These are phyloP conservation scores for Telmatochromis sp. DNA, from an alignment of 2,113 vertebrate genomes.

Conservation along the genomic window DNA sequence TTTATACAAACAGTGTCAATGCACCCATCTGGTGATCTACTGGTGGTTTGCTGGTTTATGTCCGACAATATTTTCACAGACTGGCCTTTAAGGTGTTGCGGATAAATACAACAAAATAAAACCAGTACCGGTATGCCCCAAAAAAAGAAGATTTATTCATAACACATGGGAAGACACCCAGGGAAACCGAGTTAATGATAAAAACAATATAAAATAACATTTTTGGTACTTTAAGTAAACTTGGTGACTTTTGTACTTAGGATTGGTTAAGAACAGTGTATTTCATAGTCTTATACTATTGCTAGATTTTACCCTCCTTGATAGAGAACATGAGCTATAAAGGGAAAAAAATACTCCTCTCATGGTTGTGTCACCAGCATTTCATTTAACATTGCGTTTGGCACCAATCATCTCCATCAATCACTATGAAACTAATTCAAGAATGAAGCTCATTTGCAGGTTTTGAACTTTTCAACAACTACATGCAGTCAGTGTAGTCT, in stretches of 20 bases:
- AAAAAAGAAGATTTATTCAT: not conserved
- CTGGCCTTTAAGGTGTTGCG: not conserved
- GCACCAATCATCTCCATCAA: not conserved
- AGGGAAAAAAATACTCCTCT: not conserved
- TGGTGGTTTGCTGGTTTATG: not conserved
- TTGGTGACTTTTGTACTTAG: fast-evolving
- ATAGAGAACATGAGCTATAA: not conserved
- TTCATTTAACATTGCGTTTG: not conserved
- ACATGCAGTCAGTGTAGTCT: not conserved
- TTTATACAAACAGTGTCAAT: not conserved
- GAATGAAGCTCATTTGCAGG: not conserved
- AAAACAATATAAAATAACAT: not conserved
- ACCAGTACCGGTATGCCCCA: not conserved
- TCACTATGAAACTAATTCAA: not conserved
- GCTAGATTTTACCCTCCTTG: not conserved
- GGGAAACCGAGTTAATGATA: not conserved
- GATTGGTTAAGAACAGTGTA: not conserved
- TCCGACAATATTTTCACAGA: not conserved
- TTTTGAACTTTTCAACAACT: not conserved
- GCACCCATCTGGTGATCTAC: not conserved
- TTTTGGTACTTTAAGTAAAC: not conserved
- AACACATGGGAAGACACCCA: fast-evolving
- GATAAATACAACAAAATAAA: not conserved
- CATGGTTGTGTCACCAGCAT: not conserved
- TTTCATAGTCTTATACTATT: not conserved